Evolutionary conservation across 1,140 invertebrate species (phyloP).

Genomic region (Agraylea sexmaculata): DNA sequence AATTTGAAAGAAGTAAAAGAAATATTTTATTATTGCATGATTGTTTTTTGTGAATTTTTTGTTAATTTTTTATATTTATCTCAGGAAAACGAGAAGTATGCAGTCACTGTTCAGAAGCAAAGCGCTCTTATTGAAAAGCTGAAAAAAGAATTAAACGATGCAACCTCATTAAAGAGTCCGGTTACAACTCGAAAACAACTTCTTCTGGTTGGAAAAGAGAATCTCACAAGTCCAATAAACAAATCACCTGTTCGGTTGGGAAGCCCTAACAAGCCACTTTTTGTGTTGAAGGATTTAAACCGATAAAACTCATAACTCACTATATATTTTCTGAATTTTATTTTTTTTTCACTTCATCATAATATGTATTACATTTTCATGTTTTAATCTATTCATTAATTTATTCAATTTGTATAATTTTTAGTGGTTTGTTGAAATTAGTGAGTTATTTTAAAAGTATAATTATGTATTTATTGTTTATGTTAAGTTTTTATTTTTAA

Average conservation of each 20-base stretch:
- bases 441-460: too few species aligned
- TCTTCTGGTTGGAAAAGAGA: conserved; percentile 14
- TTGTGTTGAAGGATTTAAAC: background rate
- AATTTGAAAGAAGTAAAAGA: conserved; percentile 20
- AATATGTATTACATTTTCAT: too few species aligned
- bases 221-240: conserved; percentile 8
- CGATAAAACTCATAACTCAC: background rate
- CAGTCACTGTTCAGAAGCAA: conserved; percentile 14
- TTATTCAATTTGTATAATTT: too few species aligned
- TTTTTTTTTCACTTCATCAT: too few species aligned
- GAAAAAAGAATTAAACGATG: conserved; percentile 8
- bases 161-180: conserved; percentile 7
- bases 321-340: too few species aligned
- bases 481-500: too few species aligned
- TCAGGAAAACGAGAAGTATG: conserved; percentile 17
- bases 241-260: conserved; percentile 12
- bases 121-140: conserved; percentile 14
- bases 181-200: conserved; percentile 11
- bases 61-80: conserved; percentile 6
- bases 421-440: too few species aligned
- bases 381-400: too few species aligned
- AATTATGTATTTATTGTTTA: too few species aligned
- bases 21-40: conserved; percentile 3
- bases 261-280: conserved; percentile 1
- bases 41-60: conserved; percentile 2